Evolutionary conservation across 2,113 vertebrate genomes (phyloP).

Genomic region (Pluvialis apricaria): DNA sequence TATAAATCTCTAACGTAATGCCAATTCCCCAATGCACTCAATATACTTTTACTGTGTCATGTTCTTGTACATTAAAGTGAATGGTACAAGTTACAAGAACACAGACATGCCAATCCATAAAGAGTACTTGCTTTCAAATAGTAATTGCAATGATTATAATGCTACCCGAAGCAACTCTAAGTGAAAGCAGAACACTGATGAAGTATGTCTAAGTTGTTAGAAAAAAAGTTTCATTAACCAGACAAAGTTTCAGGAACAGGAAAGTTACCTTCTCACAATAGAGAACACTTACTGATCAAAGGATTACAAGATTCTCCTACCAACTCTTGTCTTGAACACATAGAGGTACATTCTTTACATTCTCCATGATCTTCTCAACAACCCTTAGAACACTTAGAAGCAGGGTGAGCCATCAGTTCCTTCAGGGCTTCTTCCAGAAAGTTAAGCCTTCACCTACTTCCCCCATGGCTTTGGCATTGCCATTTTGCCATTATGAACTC

Average conservation of each 20-base stretch:
- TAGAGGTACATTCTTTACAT: fast-evolving
- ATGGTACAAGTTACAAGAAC: neutral
- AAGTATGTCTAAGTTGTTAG: neutral
- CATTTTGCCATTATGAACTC: neutral
- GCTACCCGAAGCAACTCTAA: neutral
- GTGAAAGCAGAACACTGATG: neutral
- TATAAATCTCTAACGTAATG: neutral
- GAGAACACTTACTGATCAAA: neutral
- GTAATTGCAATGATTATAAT: neutral
- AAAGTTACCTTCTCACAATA: neutral
- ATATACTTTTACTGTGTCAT: neutral
- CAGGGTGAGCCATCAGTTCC: neutral
- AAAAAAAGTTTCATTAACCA: neutral
- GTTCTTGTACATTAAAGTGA: neutral
- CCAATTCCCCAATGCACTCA: neutral
- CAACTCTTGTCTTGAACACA: neutral
- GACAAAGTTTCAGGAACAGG: neutral
- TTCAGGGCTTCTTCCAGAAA: neutral
- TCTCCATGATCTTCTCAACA: neutral
- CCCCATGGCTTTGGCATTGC: neutral
- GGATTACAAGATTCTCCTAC: neutral
- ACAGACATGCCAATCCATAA: neutral
- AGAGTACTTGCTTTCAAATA: neutral
- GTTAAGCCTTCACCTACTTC: neutral
- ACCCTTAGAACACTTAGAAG: neutral